Evolutionary conservation across 2,888 invertebrate species (phyloP), one percentile per base, ranked within the genome.

Genomic region (Protophormia terraenovae): DNA sequence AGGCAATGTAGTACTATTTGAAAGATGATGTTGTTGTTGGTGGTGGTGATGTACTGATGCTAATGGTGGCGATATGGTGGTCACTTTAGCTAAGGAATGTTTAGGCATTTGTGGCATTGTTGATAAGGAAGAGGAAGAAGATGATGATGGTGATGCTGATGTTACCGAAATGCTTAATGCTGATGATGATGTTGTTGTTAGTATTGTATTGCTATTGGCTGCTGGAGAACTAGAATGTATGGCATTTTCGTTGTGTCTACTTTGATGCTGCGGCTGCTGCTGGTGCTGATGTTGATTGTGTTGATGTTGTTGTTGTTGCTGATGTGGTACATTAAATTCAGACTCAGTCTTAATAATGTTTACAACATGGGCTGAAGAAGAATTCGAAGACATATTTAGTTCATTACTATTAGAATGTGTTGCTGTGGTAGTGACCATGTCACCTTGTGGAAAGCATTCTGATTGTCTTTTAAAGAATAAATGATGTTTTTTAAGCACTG

Each of bases 401-500:
- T 82, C 41, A 55, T 83, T 72, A 71, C 86, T 83, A 47, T 41
- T 53, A n/a, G 19, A 53, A 69, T 41, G 22, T 84, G 87, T 64
- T 87, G 45, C 60, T 84, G 47, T 79, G 38, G 86, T 75, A 32
- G 86, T 87, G 38, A 87, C 87, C 45, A 83, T 45, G 79, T 88
- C 88, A 60, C 80, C 83, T 87, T 92, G 91, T n/a, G 90, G 91
- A 89, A 92, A 91, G 84, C 89, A 90, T 77, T 92, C 92, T 60
- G 91, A 91, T 88, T 93, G 92, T 77, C 93, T 89, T 87, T 92
- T 93, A 73, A 89, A 92, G 87, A 90, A 93, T 80, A 93, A 89
- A 87, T 92, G 93, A 89, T 93, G 93, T 86, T 93, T 93, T 87
- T 93, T 93, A 6, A 93, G 88, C 19, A 90, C 91, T 72, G 90